These are phyloP conservation scores for Eulimnadia texana DNA, from an alignment of 1,140 invertebrate genomes.

Conservation along the genomic window DNA sequence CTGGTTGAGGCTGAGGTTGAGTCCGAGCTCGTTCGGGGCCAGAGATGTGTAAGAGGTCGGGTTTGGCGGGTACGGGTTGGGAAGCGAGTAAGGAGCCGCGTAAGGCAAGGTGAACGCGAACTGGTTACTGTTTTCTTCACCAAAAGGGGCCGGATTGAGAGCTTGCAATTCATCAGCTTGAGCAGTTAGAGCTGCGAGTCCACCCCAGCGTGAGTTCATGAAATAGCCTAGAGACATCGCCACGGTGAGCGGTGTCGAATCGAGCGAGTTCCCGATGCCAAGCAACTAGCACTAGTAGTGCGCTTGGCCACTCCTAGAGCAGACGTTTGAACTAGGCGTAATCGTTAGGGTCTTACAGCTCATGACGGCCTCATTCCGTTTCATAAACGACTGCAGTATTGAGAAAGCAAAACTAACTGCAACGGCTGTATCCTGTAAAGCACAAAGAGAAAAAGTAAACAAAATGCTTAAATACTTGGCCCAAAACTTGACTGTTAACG, in stretches of 20 bases:
- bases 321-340: too few species aligned
- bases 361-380: neutral
- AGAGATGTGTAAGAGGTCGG: slow-evolving; percentile 2
- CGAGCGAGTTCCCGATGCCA: neutral
- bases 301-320: too few species aligned
- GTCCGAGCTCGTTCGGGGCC: neutral
- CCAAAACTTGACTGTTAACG: too few species aligned
- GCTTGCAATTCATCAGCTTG: slow-evolving; percentile 10
- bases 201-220: slow-evolving; percentile 17
- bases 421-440: neutral
- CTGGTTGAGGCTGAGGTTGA: slow-evolving; percentile 7
- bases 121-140: slow-evolving; percentile 9
- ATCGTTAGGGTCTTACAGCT: too few species aligned
- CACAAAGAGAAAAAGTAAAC: neutral
- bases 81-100: slow-evolving; percentile 6
- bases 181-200: slow-evolving; percentile 10
- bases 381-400: too few species aligned
- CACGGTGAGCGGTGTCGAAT: neutral
- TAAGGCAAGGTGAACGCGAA: slow-evolving; percentile 12
- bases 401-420: neutral
- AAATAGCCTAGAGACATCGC: slow-evolving; percentile 19
- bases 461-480: neutral
- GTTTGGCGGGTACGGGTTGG: slow-evolving; percentile 9
- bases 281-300: neutral
- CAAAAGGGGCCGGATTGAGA: slow-evolving; percentile 8